A percentile compares a stretch with the other conserved stretches of the same genome.
Conservation (phyloP, 2,888 invertebrate genomes). For the Hoplodrina ambigua region DNA sequence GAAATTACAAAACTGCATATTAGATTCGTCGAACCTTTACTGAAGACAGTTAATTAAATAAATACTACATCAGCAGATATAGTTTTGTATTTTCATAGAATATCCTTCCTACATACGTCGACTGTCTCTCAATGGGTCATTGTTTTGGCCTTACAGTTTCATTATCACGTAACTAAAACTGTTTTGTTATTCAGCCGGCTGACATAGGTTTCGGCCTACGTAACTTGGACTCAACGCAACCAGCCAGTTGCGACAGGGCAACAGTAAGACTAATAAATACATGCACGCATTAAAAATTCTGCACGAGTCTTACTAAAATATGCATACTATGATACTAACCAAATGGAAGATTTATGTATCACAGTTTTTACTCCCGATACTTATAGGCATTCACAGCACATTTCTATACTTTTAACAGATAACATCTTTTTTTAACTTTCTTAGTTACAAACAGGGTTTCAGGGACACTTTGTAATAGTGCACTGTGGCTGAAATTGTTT, state of each 20-base stretch:
- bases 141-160: conserved; percentile 66
- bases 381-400: conserved; percentile 27
- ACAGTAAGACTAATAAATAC: conserved; percentile 83
- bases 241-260: conserved; percentile 84
- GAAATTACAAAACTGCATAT: conserved; percentile 24
- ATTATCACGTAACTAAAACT: conserved; percentile 62
- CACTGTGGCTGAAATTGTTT: conserved; percentile 20
- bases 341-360: conserved; percentile 32
- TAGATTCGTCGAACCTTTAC: too few species aligned
- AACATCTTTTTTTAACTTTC: conserved; percentile 3
- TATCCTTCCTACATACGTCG: conserved; percentile 12
- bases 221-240: conserved; percentile 85
- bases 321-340: conserved; percentile 45
- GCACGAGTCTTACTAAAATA: conserved; percentile 68
- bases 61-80: background rate
- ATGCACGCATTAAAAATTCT: conserved; percentile 77
- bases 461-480: conserved; percentile 13
- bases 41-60: background rate
- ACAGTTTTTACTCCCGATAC: conserved; percentile 17
- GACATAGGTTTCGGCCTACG: conserved; percentile 86
- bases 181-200: conserved; percentile 83
- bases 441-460: conserved; percentile 15
- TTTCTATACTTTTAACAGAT: conserved; percentile 27
- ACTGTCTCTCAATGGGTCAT: conserved; percentile 54
- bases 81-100: conserved; percentile 25